Conservation (phyloP, 2,888 invertebrate species). For the Priocnemis perturbator region DNA sequence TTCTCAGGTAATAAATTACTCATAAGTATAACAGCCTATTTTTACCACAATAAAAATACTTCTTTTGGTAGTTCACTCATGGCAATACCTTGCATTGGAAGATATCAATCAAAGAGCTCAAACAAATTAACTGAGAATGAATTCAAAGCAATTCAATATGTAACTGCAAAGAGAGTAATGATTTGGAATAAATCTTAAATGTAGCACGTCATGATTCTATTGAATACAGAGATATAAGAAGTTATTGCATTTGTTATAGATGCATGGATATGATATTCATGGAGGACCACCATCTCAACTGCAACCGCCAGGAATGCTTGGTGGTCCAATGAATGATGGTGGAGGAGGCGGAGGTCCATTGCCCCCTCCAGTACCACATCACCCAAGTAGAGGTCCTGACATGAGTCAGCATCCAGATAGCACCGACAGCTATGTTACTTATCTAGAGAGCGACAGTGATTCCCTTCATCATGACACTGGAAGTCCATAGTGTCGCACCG, state of each 20-base stretch:
- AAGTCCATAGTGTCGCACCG: constrained; percentile 76
- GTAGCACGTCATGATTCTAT: no score
- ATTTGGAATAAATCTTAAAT: no score
- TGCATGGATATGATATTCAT: constrained; percentile 91
- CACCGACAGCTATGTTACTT: constrained; percentile 93
- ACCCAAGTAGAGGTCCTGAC: constrained; percentile 74
- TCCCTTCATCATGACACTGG: constrained; percentile 78
- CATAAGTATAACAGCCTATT: neutral
- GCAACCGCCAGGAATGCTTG: constrained; percentile 71
- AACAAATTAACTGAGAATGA: no score
- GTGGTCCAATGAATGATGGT: constrained; percentile 71
- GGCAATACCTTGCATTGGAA: no score
- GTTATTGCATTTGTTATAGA: constrained; percentile 84
- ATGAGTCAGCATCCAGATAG: constrained; percentile 86
- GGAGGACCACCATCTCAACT: constrained; percentile 70
- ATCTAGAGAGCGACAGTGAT: constrained; percentile 89
- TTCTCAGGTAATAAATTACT: constrained; percentile 84
- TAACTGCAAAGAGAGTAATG: no score
- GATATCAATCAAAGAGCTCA: no score
- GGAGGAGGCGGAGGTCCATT: constrained; percentile 65
- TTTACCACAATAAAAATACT: no score
- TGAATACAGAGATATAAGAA: no score
- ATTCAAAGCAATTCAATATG: no score
- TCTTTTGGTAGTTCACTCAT: no score
- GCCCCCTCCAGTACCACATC: constrained; percentile 67